Base-by-base conservation (phyloP, 2,888 invertebrate genomes). In the Ferdinandea cuprea region DNA sequence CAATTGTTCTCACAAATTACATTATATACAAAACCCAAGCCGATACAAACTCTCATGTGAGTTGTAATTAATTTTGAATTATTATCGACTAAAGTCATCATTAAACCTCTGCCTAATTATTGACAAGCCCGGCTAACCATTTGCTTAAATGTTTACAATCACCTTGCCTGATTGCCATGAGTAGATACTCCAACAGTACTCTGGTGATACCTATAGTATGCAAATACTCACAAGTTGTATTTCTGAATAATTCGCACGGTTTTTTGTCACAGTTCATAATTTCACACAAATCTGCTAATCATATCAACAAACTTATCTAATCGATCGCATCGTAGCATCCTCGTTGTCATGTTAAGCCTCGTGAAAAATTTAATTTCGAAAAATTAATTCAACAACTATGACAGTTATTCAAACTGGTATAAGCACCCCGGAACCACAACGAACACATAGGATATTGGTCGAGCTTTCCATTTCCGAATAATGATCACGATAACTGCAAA, bases 221-320 rank as follows among this genome's bases (percentile, higher is more conserved):
- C 63, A 68, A 25, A 15, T 21, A 66, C 44, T 37, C 37, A n/a
- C 11, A 58, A 71, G 25, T 9, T 4, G 19, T 9, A 44, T 65
- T 46, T 69, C 44, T 50, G 61, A 58, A 54, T 46, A n/a, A 52
- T 69, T 80, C 32, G 65, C 65, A 71, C 54, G 68, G 44, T 19
- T 11, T 35, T 63, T 69, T 58, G 46, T 44, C 32, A 44, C n/a
- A 7, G 28, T 32, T 4, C 30, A 48, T 15, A 8, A 68, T 61
- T 54, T 77, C 83, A 32, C 61, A 83, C 61, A 32, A 46, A 35
- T 19, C 11, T 63, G 37, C 50, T 83, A 83, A 83, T 59, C 44
- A 54, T 40, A 58, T 76, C 48, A 30, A 42, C 17, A 66, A 61
- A 72, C 32, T 66, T 66, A 61, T 61, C 61, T 42, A 61, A 69